Evolutionary conservation across 2,888 invertebrate species (phyloP).

Genomic region (Ochropacha duplaris): DNA sequence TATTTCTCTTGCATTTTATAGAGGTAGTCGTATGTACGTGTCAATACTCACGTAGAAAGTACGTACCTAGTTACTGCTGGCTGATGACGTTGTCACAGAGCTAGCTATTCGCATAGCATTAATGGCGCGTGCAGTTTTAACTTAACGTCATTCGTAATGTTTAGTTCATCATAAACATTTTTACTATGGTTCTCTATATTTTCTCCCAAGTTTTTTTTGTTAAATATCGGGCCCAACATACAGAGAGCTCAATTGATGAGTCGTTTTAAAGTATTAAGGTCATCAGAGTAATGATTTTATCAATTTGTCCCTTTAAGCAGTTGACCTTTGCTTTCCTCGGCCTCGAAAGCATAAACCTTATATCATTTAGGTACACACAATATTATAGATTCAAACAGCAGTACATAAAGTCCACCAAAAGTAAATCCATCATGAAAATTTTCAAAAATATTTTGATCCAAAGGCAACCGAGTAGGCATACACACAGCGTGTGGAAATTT

Average conservation of each 20-base stretch:
- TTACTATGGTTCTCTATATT: too few relatives aligned
- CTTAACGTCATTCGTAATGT: too few relatives aligned
- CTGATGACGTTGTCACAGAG: background rate
- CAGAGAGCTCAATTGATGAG: background rate
- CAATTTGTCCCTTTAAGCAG: conserved; percentile 3
- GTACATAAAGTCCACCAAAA: too few relatives aligned
- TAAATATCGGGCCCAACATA: background rate
- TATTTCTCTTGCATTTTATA: background rate
- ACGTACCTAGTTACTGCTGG: background rate
- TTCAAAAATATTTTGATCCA: background rate
- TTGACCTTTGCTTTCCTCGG: background rate
- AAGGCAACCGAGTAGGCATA: too few relatives aligned
- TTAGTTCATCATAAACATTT: too few relatives aligned
- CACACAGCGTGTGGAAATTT: too few relatives aligned
- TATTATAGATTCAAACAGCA: too few relatives aligned
- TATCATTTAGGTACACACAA: too few relatives aligned
- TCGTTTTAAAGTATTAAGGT: conserved; percentile 1
- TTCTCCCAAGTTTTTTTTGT: too few relatives aligned
- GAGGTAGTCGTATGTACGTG: background rate
- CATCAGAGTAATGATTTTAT: background rate
- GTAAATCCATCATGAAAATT: background rate
- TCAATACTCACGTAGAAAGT: background rate
- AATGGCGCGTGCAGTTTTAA: background rate
- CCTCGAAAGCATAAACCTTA: background rate
- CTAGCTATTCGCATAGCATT: too few relatives aligned